These are phyloP conservation scores for Onychorhynchus coronatus DNA, from an alignment of 2,113 vertebrate species.

Conservation along the genomic window DNA sequence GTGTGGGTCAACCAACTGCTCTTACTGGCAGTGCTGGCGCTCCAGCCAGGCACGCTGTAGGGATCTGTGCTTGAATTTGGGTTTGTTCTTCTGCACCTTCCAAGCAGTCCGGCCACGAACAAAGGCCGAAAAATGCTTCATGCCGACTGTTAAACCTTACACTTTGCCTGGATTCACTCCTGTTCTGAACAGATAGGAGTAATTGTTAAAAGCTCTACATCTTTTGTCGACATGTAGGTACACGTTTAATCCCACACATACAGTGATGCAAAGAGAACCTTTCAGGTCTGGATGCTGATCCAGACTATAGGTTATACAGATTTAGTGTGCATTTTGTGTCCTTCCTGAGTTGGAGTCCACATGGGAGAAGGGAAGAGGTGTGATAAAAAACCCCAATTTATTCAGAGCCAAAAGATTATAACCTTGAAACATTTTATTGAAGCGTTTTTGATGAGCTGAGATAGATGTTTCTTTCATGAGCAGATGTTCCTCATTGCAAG, in stretches of 20 bases:
- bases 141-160: background rate
- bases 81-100: background rate
- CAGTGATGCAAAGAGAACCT: background rate
- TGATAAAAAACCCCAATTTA: background rate
- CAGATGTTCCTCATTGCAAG: background rate
- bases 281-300: background rate
- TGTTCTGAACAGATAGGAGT: background rate
- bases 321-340: background rate
- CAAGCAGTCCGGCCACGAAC: background rate
- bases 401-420: background rate
- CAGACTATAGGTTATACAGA: background rate
- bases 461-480: background rate
- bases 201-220: background rate
- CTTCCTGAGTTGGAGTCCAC: background rate
- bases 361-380: background rate
- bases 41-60: background rate
- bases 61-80: background rate
- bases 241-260: background rate
- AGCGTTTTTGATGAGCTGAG: background rate
- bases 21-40: background rate
- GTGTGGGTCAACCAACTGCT: background rate
- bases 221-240: background rate
- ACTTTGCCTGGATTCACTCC: background rate
- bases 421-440: background rate
- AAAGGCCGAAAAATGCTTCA: background rate